Base-by-base conservation (phyloP, 37 sponge, comb jelly and placozoan genomes). In the Aphrocallistes beatrix region DNA sequence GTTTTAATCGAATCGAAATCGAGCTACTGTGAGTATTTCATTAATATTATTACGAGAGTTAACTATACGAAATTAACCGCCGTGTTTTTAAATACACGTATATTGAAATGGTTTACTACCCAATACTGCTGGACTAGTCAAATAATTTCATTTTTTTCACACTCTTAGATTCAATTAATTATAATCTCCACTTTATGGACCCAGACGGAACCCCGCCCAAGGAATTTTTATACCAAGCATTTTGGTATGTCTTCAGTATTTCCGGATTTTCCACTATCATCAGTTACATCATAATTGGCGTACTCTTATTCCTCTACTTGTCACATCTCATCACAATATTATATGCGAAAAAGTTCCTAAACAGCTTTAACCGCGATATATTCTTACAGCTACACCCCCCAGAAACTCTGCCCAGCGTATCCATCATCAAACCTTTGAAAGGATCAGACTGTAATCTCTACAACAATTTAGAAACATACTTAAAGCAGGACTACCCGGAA, bases 371-470 rank as follows among this genome's bases (percentile, higher is more conserved):
- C 3, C 8, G 32, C 8, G 6, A 60, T 6, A 30, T 60, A 28
- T 60, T 60, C 21, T 13, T 60, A 60, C 75, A 60, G 34, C 75
- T 60, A 19, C 75, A 60, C 75, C 75, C 75, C 6, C 8, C 8
- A 13, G 21, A 60, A 19, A 60, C 28, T 60, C n/a, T 60, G 34
- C 75, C 75, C 8, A 60, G 75, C 21, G 75, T 60, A 19, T 60
- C 75, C 28, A 60, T 60, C n/a, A 60, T 60, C 8, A 60, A 60
- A 60, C 75, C 75, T 60, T 13, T 60, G 17, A 60, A 60, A 60
- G 75, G 75, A 60, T 25, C 32, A 25, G 75, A 60, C n/a, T 8
- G 10, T 6, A 60, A 60, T 13, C 75, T 60, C 75, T 60, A 60
- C 75, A 13, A 28, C 3, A 60, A 60, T 60, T 30, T 60, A 60